phyloP scores from a whole-genome alignment of 2,797 vertebrate species.

The Darevskia nairensis region DNA sequence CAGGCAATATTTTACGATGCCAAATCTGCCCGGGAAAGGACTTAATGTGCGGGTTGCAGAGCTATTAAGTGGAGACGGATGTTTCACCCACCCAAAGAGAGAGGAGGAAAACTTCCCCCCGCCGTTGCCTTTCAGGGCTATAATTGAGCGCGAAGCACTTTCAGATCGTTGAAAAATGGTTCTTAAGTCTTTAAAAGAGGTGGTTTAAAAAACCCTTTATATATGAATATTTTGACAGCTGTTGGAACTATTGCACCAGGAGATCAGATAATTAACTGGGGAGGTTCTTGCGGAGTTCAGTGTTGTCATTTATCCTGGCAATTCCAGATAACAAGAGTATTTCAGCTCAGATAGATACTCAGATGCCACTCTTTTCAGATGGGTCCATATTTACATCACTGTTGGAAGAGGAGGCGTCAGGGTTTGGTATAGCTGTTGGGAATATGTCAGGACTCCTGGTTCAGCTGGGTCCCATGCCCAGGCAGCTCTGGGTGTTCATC shows the following conservation, averaged over 20 bases:
- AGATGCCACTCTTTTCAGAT: too few relatives aligned
- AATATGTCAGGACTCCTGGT: too few relatives aligned
- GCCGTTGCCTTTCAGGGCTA: constrained; percentile 57
- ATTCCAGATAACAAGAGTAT: neutral
- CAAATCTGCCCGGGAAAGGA: neutral
- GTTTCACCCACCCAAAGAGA: constrained; percentile 52
- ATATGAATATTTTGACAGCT: constrained; percentile 58
- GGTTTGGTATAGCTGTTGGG: neutral
- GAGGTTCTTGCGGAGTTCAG: constrained; percentile 40
- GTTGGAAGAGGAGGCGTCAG: neutral
- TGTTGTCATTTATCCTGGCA: constrained; percentile 17
- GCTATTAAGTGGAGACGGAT: constrained; percentile 43
- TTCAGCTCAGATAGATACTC: neutral
- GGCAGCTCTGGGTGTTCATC: neutral
- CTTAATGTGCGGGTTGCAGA: constrained; percentile 31
- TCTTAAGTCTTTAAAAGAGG: constrained; percentile 52
- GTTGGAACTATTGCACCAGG: constrained; percentile 24
- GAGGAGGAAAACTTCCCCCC: constrained; percentile 8
- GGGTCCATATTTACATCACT: too few relatives aligned
- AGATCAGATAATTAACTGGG: constrained; percentile 29
- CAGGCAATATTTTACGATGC: neutral
- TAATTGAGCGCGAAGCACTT: constrained; percentile 63
- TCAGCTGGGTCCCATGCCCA: neutral
- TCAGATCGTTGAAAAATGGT: constrained; percentile 51
- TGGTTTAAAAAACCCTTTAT: constrained; percentile 41